Percentiles rank a stretch among this genome's conserved stretches.
phyloP scores from a whole-genome alignment of 2,113 vertebrate species.

The Psammodynastes pulverulentus region DNA sequence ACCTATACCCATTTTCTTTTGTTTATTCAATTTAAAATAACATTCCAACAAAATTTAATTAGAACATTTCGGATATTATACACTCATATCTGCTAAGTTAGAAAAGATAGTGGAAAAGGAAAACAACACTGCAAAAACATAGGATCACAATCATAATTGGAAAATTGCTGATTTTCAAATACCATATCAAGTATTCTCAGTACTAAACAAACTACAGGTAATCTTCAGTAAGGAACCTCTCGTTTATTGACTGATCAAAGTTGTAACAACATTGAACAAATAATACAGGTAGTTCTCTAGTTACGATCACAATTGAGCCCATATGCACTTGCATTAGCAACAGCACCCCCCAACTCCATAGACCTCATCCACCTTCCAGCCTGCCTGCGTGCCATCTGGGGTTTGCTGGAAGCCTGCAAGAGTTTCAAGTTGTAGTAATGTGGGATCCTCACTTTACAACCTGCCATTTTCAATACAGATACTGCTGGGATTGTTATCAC shows the following conservation, averaged over 20 bases:
- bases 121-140: background rate
- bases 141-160: background rate
- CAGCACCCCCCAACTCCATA: background rate
- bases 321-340: background rate
- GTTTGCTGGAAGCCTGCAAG: background rate
- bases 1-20: background rate
- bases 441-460: background rate
- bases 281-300: background rate
- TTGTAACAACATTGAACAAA: background rate
- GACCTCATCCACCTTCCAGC: background rate
- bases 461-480: background rate
- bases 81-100: background rate
- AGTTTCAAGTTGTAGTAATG: background rate
- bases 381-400: background rate
- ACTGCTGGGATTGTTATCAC: background rate
- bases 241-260: background rate
- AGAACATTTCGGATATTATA: background rate
- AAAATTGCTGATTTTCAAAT: background rate
- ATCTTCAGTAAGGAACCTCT: background rate
- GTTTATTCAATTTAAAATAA: background rate
- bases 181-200: background rate
- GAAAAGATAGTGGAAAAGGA: background rate
- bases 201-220: background rate
- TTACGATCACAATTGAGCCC: background rate
- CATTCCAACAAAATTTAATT: background rate